Conservation (phyloP, 2,113 vertebrate species). For the Cavia porcellus region DNA sequence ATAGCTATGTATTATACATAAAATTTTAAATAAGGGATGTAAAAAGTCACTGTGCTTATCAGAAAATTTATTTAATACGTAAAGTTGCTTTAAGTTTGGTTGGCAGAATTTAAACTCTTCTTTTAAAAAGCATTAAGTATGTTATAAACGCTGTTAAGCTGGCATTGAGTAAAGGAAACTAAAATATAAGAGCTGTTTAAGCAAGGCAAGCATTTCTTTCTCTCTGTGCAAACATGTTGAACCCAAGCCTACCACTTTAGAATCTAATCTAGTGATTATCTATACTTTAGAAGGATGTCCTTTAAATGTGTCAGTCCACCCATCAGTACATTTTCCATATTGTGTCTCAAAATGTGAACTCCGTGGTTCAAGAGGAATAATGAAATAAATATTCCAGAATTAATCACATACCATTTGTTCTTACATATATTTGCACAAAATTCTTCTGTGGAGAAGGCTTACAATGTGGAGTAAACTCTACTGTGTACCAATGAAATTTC, state of each 20-base stretch:
- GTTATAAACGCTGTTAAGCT: not conserved
- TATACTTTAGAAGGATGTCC: not conserved
- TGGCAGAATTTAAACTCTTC: not conserved
- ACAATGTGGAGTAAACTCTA: not conserved
- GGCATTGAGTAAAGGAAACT: not conserved
- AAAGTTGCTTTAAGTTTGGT: not conserved
- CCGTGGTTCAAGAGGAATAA: not conserved
- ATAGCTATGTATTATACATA: not conserved
- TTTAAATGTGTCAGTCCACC: not conserved
- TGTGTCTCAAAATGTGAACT: not conserved
- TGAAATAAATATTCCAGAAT: not conserved
- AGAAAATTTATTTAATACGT: not conserved
- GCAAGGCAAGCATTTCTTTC: not conserved
- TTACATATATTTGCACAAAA: not conserved
- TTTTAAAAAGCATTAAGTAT: not conserved
- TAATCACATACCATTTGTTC: not conserved
- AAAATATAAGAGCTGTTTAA: not conserved
- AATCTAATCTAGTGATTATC: too few relatives aligned
- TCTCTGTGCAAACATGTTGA: not conserved
- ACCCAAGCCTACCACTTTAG: not conserved
- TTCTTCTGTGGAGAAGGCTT: not conserved
- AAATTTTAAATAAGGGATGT: not conserved
- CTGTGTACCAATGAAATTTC: not conserved
- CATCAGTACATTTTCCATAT: not conserved
- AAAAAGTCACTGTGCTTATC: not conserved